A percentile compares a stretch with the other conserved stretches of the same genome.
Evolutionary conservation across 2,113 vertebrate species (phyloP).

Genomic region (Ariopsis seemanni): DNA sequence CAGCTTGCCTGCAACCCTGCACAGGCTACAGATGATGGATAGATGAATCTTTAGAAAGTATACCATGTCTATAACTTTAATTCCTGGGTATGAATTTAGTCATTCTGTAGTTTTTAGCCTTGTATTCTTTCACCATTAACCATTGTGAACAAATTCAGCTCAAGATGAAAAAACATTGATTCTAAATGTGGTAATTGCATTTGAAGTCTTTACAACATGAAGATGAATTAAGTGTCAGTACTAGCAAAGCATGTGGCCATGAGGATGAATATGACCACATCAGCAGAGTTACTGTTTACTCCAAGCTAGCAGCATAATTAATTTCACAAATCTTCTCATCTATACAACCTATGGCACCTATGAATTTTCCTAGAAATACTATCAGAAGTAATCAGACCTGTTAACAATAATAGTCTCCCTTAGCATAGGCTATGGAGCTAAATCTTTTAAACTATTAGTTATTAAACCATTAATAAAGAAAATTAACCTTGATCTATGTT

Average conservation of each 20-base stretch:
- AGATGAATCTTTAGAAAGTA: background rate
- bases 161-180: background rate
- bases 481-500: background rate
- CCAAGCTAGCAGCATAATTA: background rate
- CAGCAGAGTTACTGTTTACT: no score
- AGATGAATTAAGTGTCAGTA: background rate
- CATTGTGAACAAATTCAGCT: background rate
- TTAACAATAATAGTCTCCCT: background rate
- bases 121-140: background rate
- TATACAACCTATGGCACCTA: background rate
- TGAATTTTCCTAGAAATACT: background rate
- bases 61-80: background rate
- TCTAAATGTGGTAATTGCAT: background rate
- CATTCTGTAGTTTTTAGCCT: background rate
- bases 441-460: background rate
- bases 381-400: background rate
- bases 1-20: no score
- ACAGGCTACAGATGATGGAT: no score
- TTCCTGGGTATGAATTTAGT: background rate
- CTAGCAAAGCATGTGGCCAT: background rate
- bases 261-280: no score
- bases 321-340: background rate
- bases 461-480: background rate
- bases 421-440: background rate
- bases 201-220: background rate